Evolutionary conservation across 2,888 invertebrate species (phyloP), one percentile per base, ranked within the genome.

Genomic region (Cephus rjabovi): DNA sequence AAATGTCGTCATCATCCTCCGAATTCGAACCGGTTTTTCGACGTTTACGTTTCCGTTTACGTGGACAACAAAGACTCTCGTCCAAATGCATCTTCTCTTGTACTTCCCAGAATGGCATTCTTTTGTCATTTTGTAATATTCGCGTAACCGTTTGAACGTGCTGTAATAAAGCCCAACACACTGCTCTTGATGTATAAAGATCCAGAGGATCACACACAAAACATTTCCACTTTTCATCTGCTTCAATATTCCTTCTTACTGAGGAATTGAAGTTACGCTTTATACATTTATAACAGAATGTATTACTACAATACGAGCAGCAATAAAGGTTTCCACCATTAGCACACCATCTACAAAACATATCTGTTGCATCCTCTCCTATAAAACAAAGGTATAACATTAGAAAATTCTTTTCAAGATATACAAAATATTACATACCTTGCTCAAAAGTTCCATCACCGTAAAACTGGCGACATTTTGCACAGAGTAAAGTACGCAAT

Each of bases 331-430:
- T 95, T 6, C 95, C 95, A 40, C 93, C 96, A 90, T 96, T 96
- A 0, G 96, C 96, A 87, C 96, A 96, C 96, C 96, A 96, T 75
- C 96, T 93, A 85, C 96, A 96, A 87, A 96, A 96, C 81, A 96
- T 92, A 89, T 96, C 96, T 30, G 96, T 96, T 34, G 96, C 96
- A 92, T 96, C 96, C 89, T 96, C 96, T 75, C 96, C 91, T 91
- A 80, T 35, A 85, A 82, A 35, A 34, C 35, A 74, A 75, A 31
- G 74, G 35, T 34, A 37, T 15, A 34, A n/a, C 4, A 35, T 34
- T 74, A 56, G 23, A 56, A 23, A 56, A 23, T 56, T 56, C 33
- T 33, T 12, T 11, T 15, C 15, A 30, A 23, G 11, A 31, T 71
- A 12, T 12, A 71, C 12, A 71, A 71, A 71, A 12, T 3, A 23